Percentiles rank a stretch among this genome's conserved stretches.
Conservation (phyloP, 2,888 invertebrate genomes). For the Calephelis perditalis region DNA sequence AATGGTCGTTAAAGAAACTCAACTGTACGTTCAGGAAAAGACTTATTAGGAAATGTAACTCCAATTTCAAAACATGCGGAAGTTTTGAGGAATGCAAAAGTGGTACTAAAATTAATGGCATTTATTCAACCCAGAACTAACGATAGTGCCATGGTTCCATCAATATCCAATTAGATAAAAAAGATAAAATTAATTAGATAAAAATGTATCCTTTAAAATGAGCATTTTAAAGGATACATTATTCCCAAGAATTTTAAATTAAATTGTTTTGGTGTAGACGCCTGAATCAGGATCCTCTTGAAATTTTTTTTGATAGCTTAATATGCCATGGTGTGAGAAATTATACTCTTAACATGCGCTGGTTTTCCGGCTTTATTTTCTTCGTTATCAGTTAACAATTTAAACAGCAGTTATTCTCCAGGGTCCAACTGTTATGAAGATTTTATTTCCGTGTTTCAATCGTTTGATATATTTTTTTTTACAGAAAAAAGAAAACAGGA, state of each 20-base stretch:
- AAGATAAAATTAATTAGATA: too few relatives aligned
- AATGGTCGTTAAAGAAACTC: constrained; percentile 21
- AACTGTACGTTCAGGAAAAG: constrained; percentile 19
- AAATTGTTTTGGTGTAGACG: constrained; percentile 18
- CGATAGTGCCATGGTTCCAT: constrained; percentile 13
- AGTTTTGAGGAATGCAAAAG: constrained; percentile 19
- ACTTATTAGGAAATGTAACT: constrained; percentile 19
- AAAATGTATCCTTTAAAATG: too few relatives aligned
- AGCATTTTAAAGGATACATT: constrained; percentile 11
- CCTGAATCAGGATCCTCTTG: constrained; percentile 23
- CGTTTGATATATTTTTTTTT: neutral
- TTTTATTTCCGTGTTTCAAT: neutral
- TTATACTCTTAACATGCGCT: neutral
- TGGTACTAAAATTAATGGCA: constrained; percentile 16
- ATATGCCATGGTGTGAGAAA: constrained; percentile 17
- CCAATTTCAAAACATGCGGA: constrained; percentile 19
- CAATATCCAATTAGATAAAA: constrained; percentile 18
- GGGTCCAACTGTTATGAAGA: constrained; percentile 5
- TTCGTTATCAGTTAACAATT: constrained; percentile 4
- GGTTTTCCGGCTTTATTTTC: constrained; percentile 11
- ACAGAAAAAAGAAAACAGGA: neutral
- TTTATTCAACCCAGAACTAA: constrained; percentile 14
- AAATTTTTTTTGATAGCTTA: constrained; percentile 20
- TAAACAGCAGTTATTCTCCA: constrained; percentile 1
- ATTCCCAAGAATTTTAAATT: constrained; percentile 14